Evolutionary conservation across 2,113 vertebrate genomes (phyloP).

Genomic region (Anoura caudifer): DNA sequence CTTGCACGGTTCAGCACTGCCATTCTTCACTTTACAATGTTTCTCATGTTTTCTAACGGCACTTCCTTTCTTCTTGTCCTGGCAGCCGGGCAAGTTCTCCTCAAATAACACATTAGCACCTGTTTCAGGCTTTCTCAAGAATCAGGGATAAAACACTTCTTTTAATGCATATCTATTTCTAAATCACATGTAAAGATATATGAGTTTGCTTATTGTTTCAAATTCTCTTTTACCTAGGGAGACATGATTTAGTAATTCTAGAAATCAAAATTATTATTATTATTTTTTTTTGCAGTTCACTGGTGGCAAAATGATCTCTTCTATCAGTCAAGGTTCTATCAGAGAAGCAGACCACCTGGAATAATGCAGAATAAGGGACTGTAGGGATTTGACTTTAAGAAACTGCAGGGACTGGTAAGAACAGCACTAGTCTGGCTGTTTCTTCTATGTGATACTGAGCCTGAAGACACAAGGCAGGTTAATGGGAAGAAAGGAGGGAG

Average conservation of each 20-base stretch:
- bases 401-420: background rate
- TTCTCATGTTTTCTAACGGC: background rate
- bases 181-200: background rate
- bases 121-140: background rate
- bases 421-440: background rate
- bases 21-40: background rate
- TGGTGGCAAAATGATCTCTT: background rate
- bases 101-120: background rate
- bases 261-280: background rate
- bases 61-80: background rate
- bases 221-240: background rate
- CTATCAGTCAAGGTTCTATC: background rate
- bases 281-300: background rate
- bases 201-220: background rate
- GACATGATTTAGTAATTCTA: constrained; percentile 1
- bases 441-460: background rate
- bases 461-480: background rate
- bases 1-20: background rate
- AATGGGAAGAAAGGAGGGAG: background rate
- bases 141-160: background rate
- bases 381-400: background rate
- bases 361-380: background rate
- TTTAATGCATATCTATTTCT: background rate
- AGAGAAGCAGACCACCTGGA: background rate
- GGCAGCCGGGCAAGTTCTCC: background rate